These are phyloP conservation scores for Hemaris fuciformis DNA, from an alignment of 2,888 invertebrate genomes.

Conservation along the genomic window DNA sequence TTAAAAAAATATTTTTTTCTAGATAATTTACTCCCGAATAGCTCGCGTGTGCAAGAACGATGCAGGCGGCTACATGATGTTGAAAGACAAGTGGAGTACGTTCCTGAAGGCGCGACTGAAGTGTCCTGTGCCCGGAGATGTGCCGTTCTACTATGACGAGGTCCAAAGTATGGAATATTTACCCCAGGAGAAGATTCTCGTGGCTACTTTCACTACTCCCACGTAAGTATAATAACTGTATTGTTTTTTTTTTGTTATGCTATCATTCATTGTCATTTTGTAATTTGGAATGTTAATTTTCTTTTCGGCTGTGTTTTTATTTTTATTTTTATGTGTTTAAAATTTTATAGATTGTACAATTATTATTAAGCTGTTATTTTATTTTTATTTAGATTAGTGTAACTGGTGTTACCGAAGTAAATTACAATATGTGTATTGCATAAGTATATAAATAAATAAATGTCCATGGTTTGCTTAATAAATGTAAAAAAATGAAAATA, in stretches of 20 bases:
- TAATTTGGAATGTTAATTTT: too few species aligned
- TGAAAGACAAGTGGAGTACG: constrained; percentile 95
- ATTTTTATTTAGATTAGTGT: too few species aligned
- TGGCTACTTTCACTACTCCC: constrained; percentile 92
- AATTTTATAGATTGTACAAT: too few species aligned
- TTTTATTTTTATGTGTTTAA: too few species aligned
- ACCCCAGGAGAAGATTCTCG: constrained; percentile 88
- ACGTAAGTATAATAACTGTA: constrained; percentile 70
- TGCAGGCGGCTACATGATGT: constrained; percentile 87
- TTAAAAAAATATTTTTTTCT: constrained; percentile 43
- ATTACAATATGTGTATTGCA: too few species aligned
- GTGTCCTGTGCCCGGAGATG: constrained; percentile 91
- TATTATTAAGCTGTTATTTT: too few species aligned
- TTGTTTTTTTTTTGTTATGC: constrained; percentile 17
- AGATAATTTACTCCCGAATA: constrained; percentile 94
- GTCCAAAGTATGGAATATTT: constrained; percentile 92
- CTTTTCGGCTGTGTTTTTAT: too few species aligned
- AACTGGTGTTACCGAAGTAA: too few species aligned
- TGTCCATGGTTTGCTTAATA: too few species aligned
- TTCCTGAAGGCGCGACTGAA: constrained; percentile 92
- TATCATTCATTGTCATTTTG: too few species aligned
- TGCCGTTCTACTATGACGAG: constrained; percentile 94
- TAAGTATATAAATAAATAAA: too few species aligned
- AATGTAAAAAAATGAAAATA: too few species aligned
- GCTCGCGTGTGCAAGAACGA: constrained; percentile 96